Base-by-base conservation (phyloP, 2,797 vertebrate species). In the Lagodon rhomboides region DNA sequence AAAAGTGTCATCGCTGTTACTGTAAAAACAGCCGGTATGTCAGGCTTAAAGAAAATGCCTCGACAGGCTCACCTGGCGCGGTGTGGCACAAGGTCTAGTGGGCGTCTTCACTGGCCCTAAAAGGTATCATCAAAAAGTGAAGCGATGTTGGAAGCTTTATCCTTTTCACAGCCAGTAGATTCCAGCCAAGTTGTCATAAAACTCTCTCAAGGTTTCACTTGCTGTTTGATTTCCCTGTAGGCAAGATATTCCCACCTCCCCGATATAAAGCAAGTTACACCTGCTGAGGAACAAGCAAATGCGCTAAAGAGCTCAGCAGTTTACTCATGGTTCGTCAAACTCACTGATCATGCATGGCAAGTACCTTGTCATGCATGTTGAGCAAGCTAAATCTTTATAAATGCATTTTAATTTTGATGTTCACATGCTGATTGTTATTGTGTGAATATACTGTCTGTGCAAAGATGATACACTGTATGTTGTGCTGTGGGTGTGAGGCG, bases 1-100 rank as follows among this genome's bases (percentile, higher is more conserved):
- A 88, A 85, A 87, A 87, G 87, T 94, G 92, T 91, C 93, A 93
- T 83, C 51, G 43, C 74, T 69, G 84, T 89, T 85, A 80, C 86
- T 80, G 88, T 87, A 89, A 89, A 27, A 91, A 89, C 85, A 91
- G 89, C 72, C 74, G 56, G 50, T 83, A 82, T 91, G 90, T 89
- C 85, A 88, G 85, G 56, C 68, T 38, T 82, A 81, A 84, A 88
- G 82, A 71, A 71, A 86, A 84, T 62, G 68, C 67, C 73, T 86
- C 85, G 87, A 90, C 89, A 85, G 73, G 84, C 85, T 87, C 82
- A 67, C 61, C 81, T 87, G 82, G 81, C 55, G 53, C 87, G 54
- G 84, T 46, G 79, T 67, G 80, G 85, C 80, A 69, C 76, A 47
- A 84, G 77, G 85, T 77, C 68, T 92, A 85, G 91, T 85, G 83